Evolutionary conservation across 2,113 vertebrate genomes (phyloP).

Genomic region (Semnopithecus entellus): DNA sequence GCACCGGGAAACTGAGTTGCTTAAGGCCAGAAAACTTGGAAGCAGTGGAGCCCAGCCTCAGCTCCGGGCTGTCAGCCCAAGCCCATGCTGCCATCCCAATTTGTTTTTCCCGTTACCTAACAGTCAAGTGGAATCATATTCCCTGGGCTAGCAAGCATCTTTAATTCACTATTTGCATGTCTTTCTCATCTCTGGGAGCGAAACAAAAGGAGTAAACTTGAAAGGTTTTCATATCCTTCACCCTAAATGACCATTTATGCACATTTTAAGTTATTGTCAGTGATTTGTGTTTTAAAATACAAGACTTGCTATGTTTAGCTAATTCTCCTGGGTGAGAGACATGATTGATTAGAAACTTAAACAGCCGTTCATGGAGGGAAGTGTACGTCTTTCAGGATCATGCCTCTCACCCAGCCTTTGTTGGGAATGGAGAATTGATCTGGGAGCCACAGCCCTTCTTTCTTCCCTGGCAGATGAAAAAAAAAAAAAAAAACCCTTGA

Average conservation of each 20-base stretch:
- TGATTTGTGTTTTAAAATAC: slow-evolving; percentile 38
- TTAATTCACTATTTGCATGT: background rate
- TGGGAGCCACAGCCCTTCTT: background rate
- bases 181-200: background rate
- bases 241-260: background rate
- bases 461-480: background rate
- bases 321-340: slow-evolving; percentile 28
- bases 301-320: slow-evolving; percentile 40
- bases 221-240: background rate
- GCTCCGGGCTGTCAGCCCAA: background rate
- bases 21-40: background rate
- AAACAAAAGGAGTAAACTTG: background rate
- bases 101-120: background rate
- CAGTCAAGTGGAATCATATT: accelerated
- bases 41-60: background rate
- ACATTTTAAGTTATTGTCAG: background rate
- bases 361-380: slow-evolving; percentile 48
- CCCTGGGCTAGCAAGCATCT: background rate
- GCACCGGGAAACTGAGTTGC: background rate
- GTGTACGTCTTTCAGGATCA: slow-evolving; percentile 62
- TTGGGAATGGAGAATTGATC: background rate
- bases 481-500: background rate
- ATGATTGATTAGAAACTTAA: slow-evolving; percentile 62
- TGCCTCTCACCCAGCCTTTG: background rate
- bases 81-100: accelerated